Base-by-base conservation (phyloP, 2,888 invertebrate species). In the Acrocera orbiculus region DNA sequence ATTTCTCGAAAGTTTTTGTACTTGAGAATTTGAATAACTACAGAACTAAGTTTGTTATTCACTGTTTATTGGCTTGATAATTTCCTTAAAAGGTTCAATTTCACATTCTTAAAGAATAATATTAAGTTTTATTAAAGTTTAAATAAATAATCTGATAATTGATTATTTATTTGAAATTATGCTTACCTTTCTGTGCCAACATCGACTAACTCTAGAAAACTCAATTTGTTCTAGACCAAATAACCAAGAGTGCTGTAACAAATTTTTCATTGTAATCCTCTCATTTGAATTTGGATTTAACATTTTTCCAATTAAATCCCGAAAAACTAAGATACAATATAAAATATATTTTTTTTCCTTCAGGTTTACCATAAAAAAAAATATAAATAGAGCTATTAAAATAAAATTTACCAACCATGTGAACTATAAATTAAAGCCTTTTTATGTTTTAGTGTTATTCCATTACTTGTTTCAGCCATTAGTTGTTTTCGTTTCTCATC, bases 381-480 rank as follows among this genome's bases (percentile, higher is more conserved):
- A 39, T 16, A 16, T 29, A 30, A 30, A 32, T n/a, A n/a, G n/a
- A n/a, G n/a, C n/a, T n/a, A n/a, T n/a, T n/a, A n/a, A 32, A 16
- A 30, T 32, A 2, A 15, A 16, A 27, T 4, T 16, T 9, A 11
- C 32, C 42, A 41, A 40, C 40, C 38, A 36, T 32, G 42, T 35
- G 35, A 40, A 25, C 30, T 33, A 20, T 39, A 36, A 32, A 38
- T 36, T 34, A 46, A 32, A 30, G 65, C 63, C 35, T 62, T 62
- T 30, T 66, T 63, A 45, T 77, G 77, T 28, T 62, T 58, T 29
- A 64, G 49, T 2, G 67, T 63, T 47, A 77, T 64, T 7, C 79
- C 80, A 44, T 69, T 65, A 46, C 76, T 66, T 44, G 78, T 70
- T 52, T 69, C 75, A 41, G 67, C 64, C 41, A 76, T 69, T 35